phyloP scores from a whole-genome alignment of 2,797 vertebrate species.

The Silurus aristotelis region DNA sequence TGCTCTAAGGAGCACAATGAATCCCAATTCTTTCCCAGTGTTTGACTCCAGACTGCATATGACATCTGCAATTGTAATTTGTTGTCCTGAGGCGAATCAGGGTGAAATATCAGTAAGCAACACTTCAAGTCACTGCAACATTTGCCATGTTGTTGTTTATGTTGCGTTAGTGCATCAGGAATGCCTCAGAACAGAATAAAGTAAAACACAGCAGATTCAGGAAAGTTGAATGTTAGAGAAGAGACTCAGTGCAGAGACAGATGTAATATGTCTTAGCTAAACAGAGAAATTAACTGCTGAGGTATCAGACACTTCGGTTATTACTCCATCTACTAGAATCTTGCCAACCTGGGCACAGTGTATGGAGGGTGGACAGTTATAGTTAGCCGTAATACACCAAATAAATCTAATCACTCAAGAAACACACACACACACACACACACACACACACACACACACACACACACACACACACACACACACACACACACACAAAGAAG shows the following conservation, averaged over 20 bases:
- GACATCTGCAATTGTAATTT: constrained; percentile 32
- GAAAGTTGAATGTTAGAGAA: not conserved
- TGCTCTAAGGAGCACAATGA: not conserved
- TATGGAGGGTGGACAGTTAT: not conserved
- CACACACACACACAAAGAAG: constrained; percentile 54
- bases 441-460: constrained; percentile 12
- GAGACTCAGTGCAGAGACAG: not conserved
- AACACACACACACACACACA: constrained; percentile 39
- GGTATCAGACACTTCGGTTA: constrained; percentile 17
- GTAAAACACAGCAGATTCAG: not conserved
- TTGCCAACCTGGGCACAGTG: not conserved
- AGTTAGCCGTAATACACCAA: constrained; percentile 46
- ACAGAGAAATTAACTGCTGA: constrained; percentile 13
- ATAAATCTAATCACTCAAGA: constrained; percentile 61
- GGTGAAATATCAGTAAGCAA: constrained; percentile 56
- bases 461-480: constrained; percentile 54
- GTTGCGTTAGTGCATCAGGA: not conserved
- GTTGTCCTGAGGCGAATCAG: constrained; percentile 28
- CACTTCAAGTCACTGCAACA: constrained; percentile 53
- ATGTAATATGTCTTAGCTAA: not conserved
- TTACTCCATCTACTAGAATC: not conserved
- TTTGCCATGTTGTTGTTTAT: constrained; percentile 10
- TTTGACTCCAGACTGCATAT: not conserved
- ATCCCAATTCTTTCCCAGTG: not conserved
- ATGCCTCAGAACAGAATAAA: not conserved